These are phyloP conservation scores for Leptinotarsa juncta DNA, from an alignment of 2,888 invertebrate species.

Conservation along the genomic window DNA sequence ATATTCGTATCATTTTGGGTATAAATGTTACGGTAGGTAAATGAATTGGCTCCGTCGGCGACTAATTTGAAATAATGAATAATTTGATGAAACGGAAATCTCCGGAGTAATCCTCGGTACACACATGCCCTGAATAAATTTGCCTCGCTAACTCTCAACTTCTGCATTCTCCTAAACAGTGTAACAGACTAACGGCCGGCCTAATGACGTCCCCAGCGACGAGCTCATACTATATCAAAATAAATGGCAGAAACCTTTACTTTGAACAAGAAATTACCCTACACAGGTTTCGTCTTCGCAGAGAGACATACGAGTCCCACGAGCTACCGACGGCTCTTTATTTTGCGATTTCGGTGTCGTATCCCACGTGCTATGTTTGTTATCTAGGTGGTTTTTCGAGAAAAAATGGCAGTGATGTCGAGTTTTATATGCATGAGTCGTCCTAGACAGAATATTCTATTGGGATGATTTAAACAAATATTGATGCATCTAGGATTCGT, in stretches of 20 bases:
- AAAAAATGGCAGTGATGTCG: neutral
- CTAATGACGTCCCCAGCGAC: constrained; percentile 12
- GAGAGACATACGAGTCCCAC: constrained; percentile 9
- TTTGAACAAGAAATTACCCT: constrained; percentile 17
- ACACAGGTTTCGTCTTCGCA: constrained; percentile 19
- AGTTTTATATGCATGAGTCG: neutral
- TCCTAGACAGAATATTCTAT: too few species aligned
- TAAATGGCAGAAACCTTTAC: constrained; percentile 20
- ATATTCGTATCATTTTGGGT: neutral
- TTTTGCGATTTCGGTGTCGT: constrained; percentile 4
- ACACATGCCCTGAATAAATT: neutral
- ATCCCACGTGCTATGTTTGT: constrained; percentile 5
- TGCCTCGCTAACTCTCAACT: neutral
- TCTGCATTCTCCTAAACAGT: constrained; percentile 12
- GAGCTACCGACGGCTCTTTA: constrained; percentile 3
- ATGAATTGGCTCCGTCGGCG: neutral
- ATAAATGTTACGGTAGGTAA: neutral
- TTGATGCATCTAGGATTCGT: too few species aligned
- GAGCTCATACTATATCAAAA: constrained; percentile 9
- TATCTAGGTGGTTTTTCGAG: constrained; percentile 5
- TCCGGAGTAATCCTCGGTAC: constrained; percentile 13
- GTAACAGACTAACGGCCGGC: constrained; percentile 10
- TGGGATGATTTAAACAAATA: too few species aligned
- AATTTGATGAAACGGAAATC: constrained; percentile 9
- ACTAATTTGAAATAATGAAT: neutral